Base-by-base conservation (phyloP, 2,888 invertebrate species). In the Euplagia quadripunctaria region DNA sequence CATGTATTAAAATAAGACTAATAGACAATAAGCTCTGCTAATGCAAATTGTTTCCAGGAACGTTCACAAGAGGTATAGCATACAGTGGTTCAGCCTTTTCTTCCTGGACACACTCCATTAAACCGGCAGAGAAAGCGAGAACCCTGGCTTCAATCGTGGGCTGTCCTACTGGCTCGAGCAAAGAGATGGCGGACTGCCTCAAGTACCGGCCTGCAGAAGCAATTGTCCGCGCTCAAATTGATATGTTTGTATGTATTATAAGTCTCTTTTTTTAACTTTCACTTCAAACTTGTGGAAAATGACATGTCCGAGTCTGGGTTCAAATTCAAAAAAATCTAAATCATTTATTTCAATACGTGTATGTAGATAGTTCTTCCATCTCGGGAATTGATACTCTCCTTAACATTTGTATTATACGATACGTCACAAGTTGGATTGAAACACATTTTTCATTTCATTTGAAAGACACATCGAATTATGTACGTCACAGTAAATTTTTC, bases 31-130 rank as follows among this genome's bases (percentile, higher is more conserved):
- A 31, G 31, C 31, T 31, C 31, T 31, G 31, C 31, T 31, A 31
- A 31, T 31, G 31, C 31, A 31, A 31, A 31, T 31, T 31, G 31
- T n/a, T 78, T 83, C 17, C 86, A 96, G 97, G 96, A 16, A 91
- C 96, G n/a, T 97, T 97, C 86, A 89, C 96, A 78, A 92, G 96
- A 46, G 97, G 97, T 16, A 96, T 97, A 71, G 97, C 97, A 0
- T 96, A 97, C 87, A 98, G 98, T 85, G 98, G 98, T 0, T 96
- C 97, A 3, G 96, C 97, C 0, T 93, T 98, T 20, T 94, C 96
- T 72, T 96, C 97, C 0, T 97, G 97, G 97, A 93, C 97, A 0
- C 93, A 97, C 71, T 93, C 96, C 2, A 95, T 96, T 82, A 96
- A 96, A 49, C 95, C 97, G 0, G 92, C 94, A 1, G 96, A 97